Conservation (phyloP, 1,140 invertebrate species). For the Zaprionus taronus region DNA sequence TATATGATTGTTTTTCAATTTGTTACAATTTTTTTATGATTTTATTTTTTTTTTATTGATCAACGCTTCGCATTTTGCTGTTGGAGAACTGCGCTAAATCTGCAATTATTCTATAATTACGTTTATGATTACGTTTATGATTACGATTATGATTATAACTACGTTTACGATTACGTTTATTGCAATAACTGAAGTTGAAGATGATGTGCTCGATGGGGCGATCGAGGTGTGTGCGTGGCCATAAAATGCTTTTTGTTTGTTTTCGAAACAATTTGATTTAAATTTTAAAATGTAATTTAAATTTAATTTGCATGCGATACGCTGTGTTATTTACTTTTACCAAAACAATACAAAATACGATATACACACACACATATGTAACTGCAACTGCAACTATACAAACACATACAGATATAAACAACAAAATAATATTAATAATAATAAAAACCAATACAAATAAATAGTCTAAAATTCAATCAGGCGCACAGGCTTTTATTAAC, state of each 20-base stretch:
- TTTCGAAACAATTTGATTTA: slow-evolving; percentile 46
- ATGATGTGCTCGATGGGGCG: slow-evolving; percentile 27
- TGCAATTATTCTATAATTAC: slow-evolving; percentile 9
- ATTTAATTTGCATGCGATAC: slow-evolving; percentile 58
- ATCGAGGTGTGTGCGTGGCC: slow-evolving; percentile 52
- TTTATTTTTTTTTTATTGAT: not conserved
- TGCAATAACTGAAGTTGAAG: slow-evolving; percentile 29
- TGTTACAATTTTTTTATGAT: slow-evolving; percentile 28
- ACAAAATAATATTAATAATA: slow-evolving; percentile 10
- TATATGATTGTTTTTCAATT: slow-evolving; percentile 30
- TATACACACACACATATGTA: slow-evolving; percentile 35
- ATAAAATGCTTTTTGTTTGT: slow-evolving; percentile 64
- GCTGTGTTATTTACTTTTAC: slow-evolving; percentile 79
- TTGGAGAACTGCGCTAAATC: slow-evolving; percentile 6
- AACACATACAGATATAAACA: slow-evolving; percentile 40
- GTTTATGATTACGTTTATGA: slow-evolving; percentile 20
- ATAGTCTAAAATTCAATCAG: slow-evolving; percentile 53
- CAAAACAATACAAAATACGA: slow-evolving; percentile 57
- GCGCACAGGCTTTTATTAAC: slow-evolving; percentile 68
- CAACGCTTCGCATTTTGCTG: not conserved
- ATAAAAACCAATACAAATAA: slow-evolving; percentile 15
- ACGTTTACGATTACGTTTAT: slow-evolving; percentile 34
- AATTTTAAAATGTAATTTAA: slow-evolving; percentile 65
- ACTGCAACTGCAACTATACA: slow-evolving; percentile 34
- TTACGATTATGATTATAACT: slow-evolving; percentile 5